Evolutionary conservation across 2,113 vertebrate species (phyloP), one percentile per base, ranked within the genome.

Genomic region (Leiothrix lutea): DNA sequence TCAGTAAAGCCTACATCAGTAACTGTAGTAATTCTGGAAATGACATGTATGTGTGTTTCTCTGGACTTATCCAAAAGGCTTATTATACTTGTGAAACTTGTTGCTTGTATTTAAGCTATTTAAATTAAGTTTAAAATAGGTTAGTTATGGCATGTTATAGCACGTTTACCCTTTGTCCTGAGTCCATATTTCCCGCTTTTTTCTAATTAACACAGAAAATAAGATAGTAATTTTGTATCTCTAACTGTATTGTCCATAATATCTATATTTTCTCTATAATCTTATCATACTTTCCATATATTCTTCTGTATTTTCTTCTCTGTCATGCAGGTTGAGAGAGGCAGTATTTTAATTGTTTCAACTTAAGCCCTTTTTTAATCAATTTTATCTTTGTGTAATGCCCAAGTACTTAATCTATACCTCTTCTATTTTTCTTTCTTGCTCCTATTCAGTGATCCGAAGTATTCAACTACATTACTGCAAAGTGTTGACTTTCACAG

Each of bases 101-200:
- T 9, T 74, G 35, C 1, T 2, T 50, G 1, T 44, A 47, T 69
- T 79, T 67, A n/a, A 83, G 12, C 11, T 89, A 31, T 62, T 77
- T 73, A 61, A 86, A 80, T 80, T 74, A 79, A 31, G 13, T 74
- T 16, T 42, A 53, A 45, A 73, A 12, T 38, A 53, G 3, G 4
- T 1, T 44, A 25, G 19, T 1, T 50, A 50, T 17, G 51, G 12
- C 0, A 4, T 26, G 3, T 60, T 82, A 38, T 38, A 38, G 36
- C 36, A 38, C 2, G 5, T 67, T 7, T 65, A 45, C 1, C 5
- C 3, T 57, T 77, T 83, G 4, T 36, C 24, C 25, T 29, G 10
- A 73, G 29, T 74, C 4, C 2, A 6, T 50, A 67, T 53, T 80
- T 89, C 17, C 12, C 8, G 45, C 3, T 40, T 66, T 72, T 65